Evolutionary conservation across 2,113 vertebrate species (phyloP), one percentile per base, ranked within the genome.

Genomic region (Ctenomys sociabilis): DNA sequence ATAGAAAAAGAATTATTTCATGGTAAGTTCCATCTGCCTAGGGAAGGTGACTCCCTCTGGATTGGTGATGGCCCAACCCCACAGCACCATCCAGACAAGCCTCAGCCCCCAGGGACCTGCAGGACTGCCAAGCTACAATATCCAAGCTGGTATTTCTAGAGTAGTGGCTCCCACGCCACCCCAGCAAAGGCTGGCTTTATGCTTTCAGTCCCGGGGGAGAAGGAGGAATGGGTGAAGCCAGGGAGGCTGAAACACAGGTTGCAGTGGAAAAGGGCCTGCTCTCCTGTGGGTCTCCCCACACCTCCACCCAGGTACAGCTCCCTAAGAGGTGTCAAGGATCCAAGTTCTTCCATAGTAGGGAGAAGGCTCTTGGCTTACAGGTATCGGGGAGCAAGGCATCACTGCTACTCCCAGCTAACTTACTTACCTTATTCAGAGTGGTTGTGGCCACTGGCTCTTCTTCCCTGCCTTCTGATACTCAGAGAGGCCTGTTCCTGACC

Each of bases 111-210:
- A 49, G 85, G 90, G 96, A 91, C 97, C 95, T 80, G 66, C 87
- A 66, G 96, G 96, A 90, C 90, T 97, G 96, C 97, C 97, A 96
- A 96, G 90, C 93, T 95, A 85, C 49, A 85, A 82, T 37, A 90
- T 64, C 87, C 5, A 32, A 90, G 96, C 88, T 96, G 96, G 81
- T 96, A 97, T 97, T 97, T 96, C 22, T 3, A 93, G 95, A 96
- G 85, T 72, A 54, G 95, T 93, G 85, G 93, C 70, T 94, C 97
- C 97, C 88, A 97, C 90, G 72, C 96, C 96, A 75, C 95, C 97
- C 91, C 94, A 93, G 96, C 97, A 96, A 97, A 98, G 95, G 88
- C 96, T 98, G 97, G 95, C 95, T 95, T 94, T 95, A 92, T 83
- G 92, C 61, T 97, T 93, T 95, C 32, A 61, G 54, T 78, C 88